These are phyloP conservation scores for Lysiphlebus fabarum DNA, from an alignment of 1,140 invertebrate genomes.

Conservation along the genomic window DNA sequence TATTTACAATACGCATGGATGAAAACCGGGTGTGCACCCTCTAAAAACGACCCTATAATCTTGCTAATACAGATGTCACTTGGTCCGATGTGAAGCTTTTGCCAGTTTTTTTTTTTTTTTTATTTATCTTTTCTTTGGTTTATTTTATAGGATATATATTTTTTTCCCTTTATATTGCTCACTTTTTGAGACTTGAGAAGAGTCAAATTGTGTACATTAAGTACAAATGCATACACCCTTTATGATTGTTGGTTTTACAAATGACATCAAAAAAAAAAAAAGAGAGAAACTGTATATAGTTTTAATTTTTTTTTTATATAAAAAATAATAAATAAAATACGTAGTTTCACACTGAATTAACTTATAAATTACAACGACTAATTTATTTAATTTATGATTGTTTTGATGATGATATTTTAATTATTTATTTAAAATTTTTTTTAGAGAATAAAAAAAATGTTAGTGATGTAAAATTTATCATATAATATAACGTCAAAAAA, in stretches of 20 bases:
- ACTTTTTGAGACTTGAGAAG: conserved; percentile 19
- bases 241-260: not conserved
- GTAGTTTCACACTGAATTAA: conserved; percentile 24
- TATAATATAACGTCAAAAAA: not conserved
- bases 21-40: conserved; percentile 13
- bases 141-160: no score
- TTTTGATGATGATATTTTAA: not conserved
- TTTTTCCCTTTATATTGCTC: conserved; percentile 2
- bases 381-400: not conserved
- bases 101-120: no score
- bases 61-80: conserved; percentile 36
- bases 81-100: conserved; percentile 1
- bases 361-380: conserved; percentile 14
- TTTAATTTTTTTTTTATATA: not conserved
- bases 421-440: no score
- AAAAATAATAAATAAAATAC: conserved; percentile 2
- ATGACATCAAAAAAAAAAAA: not conserved
- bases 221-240: conserved; percentile 5
- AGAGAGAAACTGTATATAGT: no score
- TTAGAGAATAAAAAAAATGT: not conserved
- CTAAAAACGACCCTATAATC: conserved; percentile 30
- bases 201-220: conserved; percentile 5
- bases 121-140: no score
- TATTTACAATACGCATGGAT: no score
- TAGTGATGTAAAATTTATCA: not conserved